phyloP scores from a whole-genome alignment of 2,888 invertebrate species.

The Dasypogon diadema region DNA sequence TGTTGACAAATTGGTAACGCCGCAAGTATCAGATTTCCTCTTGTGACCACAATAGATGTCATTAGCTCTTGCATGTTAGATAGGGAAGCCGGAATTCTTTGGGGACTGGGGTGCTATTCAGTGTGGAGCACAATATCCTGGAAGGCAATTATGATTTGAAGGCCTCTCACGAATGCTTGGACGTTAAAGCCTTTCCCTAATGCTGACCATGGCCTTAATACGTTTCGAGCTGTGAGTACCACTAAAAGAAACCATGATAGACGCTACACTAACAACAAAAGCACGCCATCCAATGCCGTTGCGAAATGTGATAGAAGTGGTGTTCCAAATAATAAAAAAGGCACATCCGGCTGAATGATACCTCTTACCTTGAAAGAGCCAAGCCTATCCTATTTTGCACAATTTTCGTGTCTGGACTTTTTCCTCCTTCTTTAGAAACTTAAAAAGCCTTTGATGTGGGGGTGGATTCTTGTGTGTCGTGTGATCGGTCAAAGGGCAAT shows the following conservation, averaged over 20 bases:
- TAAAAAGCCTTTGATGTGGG: too few species aligned
- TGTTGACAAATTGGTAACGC: slow-evolving; percentile 1
- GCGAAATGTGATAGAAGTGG: not conserved
- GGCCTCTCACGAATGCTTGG: not conserved
- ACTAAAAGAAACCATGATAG: not conserved
- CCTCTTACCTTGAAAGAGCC: not conserved
- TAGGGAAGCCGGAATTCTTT: not conserved
- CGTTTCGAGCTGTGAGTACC: not conserved
- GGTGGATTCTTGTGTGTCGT: too few species aligned
- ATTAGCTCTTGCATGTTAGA: not conserved
- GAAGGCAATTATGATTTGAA: not conserved
- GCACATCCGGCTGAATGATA: not conserved
- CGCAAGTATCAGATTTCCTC: not conserved
- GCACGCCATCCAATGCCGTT: not conserved
- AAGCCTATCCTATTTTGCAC: not conserved
- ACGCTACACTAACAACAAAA: not conserved
- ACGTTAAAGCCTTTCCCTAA: not conserved
- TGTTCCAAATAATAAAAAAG: not conserved
- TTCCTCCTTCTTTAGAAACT: not conserved
- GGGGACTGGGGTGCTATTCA: not conserved
- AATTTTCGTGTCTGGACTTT: not conserved
- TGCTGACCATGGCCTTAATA: not conserved
- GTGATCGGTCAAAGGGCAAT: too few species aligned
- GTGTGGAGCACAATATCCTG: not conserved
- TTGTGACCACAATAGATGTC: not conserved